Percentiles rank a stretch among this genome's conserved stretches.
phyloP scores from a whole-genome alignment of 2,113 vertebrate genomes.

The Athene noctua region DNA sequence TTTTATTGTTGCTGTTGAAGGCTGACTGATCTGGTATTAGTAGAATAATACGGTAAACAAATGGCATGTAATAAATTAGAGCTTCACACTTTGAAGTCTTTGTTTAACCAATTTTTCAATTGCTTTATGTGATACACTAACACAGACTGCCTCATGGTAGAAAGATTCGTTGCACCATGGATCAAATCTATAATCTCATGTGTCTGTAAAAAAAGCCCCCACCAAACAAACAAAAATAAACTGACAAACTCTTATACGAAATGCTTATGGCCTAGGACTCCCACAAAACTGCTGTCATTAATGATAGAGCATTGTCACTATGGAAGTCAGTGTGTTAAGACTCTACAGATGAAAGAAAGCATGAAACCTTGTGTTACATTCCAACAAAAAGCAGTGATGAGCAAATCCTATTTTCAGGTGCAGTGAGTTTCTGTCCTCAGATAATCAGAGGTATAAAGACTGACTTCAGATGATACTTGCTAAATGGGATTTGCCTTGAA shows the following conservation, averaged over 20 bases:
- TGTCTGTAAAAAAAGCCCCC: background rate
- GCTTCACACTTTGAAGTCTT: conserved; percentile 49
- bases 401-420: background rate
- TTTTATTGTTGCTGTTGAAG: conserved; percentile 56
- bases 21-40: conserved; percentile 44
- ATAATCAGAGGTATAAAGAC: background rate
- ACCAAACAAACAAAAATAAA: background rate
- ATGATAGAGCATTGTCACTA: background rate
- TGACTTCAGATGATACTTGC: background rate
- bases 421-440: background rate
- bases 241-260: background rate
- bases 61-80: conserved; percentile 21
- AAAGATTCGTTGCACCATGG: background rate
- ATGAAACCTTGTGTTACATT: background rate
- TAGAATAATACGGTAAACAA: conserved; percentile 45
- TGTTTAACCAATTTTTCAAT: conserved; percentile 28
- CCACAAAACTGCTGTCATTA: background rate
- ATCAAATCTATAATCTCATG: background rate
- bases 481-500: background rate
- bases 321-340: background rate
- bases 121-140: background rate
- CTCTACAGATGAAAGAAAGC: background rate
- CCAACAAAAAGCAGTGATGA: background rate
- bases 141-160: background rate
- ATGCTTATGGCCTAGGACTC: background rate